Base-by-base conservation (phyloP, 2,888 invertebrate genomes). In the Tiliacea aurago region DNA sequence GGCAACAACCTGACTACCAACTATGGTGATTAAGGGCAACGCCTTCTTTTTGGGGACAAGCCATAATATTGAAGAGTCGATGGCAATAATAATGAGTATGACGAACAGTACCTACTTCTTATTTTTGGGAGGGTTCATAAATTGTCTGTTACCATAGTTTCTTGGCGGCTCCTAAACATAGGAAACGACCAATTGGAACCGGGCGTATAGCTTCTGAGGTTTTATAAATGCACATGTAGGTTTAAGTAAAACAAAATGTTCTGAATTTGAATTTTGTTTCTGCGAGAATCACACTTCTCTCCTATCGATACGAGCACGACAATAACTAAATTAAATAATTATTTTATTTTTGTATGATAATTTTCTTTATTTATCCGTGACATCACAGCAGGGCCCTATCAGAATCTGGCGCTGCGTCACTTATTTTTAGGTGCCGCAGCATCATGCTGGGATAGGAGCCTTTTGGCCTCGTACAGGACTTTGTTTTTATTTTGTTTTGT, bases 1-100 rank as follows among this genome's bases (percentile, higher is more conserved):
- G 73, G 65, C 73, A 63, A 11, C 43, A 49, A 77, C 80, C 76
- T 65, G 23, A 10, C 63, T 11, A 63, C 73, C 64, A 53, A 65
- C 33, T 47, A 45, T 59, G 23, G 13, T 33, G 33, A 49, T 11
- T 64, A 64, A 73, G 53, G 49, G 53, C 64, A 61, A 49, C 18
- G 64, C 23, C 62, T 23, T 49, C 23, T 62, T 55, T 63, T 72
- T 59, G 47, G 59, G 37, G 2, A 53, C 49, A 47, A 47, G 47
- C 47, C 47, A 68, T 69, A 61, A 69, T 41, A 47, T 61, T 20
- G 23, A 49, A 37, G 20, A 13, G 2, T 11, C 28, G 0, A 43
- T 15, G 15, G 41, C 15, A 10, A 55, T 28, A 23, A 37, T 59
- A 20, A 58, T 73, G 9, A 23, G 33, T 9, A 43, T 43, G 41